These are phyloP conservation scores for Odontomyia ornata DNA, from an alignment of 2,888 invertebrate species.

Conservation along the genomic window DNA sequence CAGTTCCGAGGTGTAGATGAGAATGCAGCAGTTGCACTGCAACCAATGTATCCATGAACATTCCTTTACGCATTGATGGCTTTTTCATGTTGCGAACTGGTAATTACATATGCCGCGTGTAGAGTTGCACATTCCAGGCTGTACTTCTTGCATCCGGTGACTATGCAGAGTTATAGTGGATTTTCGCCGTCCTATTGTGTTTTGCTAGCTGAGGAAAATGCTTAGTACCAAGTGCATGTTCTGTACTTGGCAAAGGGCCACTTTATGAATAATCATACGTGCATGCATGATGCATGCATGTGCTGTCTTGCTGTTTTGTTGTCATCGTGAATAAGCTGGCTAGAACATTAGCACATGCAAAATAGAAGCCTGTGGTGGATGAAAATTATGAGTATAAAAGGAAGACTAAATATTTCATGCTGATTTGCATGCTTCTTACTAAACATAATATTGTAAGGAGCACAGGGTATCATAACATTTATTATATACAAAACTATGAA, in stretches of 20 bases:
- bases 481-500: too few relatives aligned
- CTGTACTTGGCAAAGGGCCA: background rate
- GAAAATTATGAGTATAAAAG: too few relatives aligned
- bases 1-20: slow-evolving; percentile 14
- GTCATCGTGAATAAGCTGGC: background rate
- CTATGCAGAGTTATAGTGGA: background rate
- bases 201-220: background rate
- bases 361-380: background rate
- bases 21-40: slow-evolving; percentile 12
- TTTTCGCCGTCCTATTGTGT: background rate
- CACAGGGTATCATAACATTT: too few relatives aligned
- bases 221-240: background rate
- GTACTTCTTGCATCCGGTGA: slow-evolving; percentile 1
- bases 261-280: background rate
- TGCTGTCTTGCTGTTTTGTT: too few relatives aligned
- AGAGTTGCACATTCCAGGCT: slow-evolving; percentile 8
- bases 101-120: slow-evolving; percentile 26
- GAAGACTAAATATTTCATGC: too few relatives aligned
- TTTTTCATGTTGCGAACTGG: slow-evolving; percentile 21
- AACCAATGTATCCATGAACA: slow-evolving; percentile 17
- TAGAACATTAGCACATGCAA: background rate
- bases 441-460: too few relatives aligned
- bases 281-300: background rate
- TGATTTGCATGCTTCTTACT: too few relatives aligned
- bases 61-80: slow-evolving; percentile 39